Base-by-base conservation (phyloP, 2,113 vertebrate species). In the Oryzias javanicus region DNA sequence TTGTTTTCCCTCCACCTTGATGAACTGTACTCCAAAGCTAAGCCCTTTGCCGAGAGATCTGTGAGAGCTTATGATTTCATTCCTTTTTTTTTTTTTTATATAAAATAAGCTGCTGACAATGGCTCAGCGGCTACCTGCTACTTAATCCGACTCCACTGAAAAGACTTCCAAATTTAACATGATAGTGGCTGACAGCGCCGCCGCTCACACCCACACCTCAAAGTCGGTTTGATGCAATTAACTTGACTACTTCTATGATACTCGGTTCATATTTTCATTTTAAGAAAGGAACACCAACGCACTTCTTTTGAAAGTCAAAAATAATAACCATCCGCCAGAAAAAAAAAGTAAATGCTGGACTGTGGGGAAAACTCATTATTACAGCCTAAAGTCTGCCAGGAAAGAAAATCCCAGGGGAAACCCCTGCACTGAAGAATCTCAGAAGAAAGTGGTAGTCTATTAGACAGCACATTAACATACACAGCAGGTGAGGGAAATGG, bases 1-100 rank as follows among this genome's bases (percentile, higher is more conserved):
- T 74, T 84, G 49, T 68, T 75, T 77, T 54, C 54, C 76, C 64
- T 80, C 49, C 76, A 76, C 79, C 67, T 76, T 76, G 69, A 77
- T 89, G 82, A 87, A 85, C 79, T 71, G 51, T 63, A 64, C 66
- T 88, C 88, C 82, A 70, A n/a, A 47, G 85, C 86, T 82, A 79
- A 70, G 75, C 66, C 66, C 64, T 77, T 58, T 55, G 70, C 68
- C 52, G 61, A 45, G 57, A 75, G 75, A 85, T 83, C 63, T 81
- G 69, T 71, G 45, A 55, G 60, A 78, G 55, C 53, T 56, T 35
- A 18, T 69, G 19, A 47, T 14, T 66, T 1, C 35, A 63, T 75
- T 73, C 16, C 8, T 45, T 12, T 46, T 24, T 60, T 63, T 72
- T 60, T 14, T 25, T 54, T 64, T 83, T 22, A 2, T 76, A 86